Base-by-base conservation (phyloP, 2,888 invertebrate genomes). In the Crocallis elinguaria region DNA sequence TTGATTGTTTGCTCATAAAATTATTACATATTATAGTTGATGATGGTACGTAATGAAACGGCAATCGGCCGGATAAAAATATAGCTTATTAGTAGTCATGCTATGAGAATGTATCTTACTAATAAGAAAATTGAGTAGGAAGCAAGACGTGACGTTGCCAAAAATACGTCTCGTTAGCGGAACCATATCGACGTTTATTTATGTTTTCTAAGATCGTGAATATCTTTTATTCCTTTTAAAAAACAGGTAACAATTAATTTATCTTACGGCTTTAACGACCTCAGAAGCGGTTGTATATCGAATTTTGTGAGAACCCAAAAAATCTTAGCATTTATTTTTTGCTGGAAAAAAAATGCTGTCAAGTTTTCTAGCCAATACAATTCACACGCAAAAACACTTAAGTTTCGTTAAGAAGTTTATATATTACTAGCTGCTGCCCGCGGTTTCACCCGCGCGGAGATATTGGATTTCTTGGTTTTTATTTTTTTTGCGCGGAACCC, bases 1-100 rank as follows among this genome's bases (percentile, higher is more conserved):
- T 35, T 21, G 39, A 51, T 35, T 50, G 37, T 43, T 51, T 13
- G n/a, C 13, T 44, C 33, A 13, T 38, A 35, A 27, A 44, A 35
- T 29, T 3, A n/a, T n/a, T n/a, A n/a, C n/a, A n/a, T 39, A 27
- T 29, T 33, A 16, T 21, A 8, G 27, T 39, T 35, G 51, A 45
- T 33, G 4, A 38, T 30, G 19, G 23, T 16, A 35, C 30, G 13
- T 36, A 21, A 43, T 14, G 33, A 11, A 27, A 25, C 11, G 5
- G 11, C 38, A 38, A 38, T 38, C 13, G 23, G 17, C 4, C 12
- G 25, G 8, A 37, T 32, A 43, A 43, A 37, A 32, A n/a, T n/a
- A n/a, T n/a, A 30, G 29, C 16, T 21, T 2, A 12, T n/a, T 37
- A 49, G 30, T 30, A 12, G 30, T 9, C 16, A 43, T 30, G 6